Base-by-base conservation (phyloP, 2,888 invertebrate species). In the Chaitophorus viminalis region DNA sequence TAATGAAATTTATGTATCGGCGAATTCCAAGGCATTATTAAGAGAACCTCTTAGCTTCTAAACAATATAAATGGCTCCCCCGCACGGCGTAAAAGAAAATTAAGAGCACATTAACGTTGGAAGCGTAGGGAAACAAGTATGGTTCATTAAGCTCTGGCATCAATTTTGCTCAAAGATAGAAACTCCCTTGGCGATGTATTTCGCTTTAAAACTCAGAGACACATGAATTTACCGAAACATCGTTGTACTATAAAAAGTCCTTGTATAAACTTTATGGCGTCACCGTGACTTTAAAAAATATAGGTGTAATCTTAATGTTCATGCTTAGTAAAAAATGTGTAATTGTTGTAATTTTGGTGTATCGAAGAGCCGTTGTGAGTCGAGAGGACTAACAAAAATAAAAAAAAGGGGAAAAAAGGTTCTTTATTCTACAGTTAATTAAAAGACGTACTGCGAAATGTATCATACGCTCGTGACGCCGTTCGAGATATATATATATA, bases 141-240 rank as follows among this genome's bases (percentile, higher is more conserved):
- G 87, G 87, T 87, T 87, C 87, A 87, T 87, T 87, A 87, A 87
- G 87, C 65, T 74, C 74, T 74, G 87, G 87, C 81, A 87, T 87
- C 87, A 87, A 87, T 87, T 87, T 87, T 81, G 79, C 60, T 81
- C 79, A 78, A 87, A 81, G 79, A 87, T 74, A 74, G 79, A 79
- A n/a, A 65, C 87, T 87, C 87, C 87, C 87, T 39, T 18, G 87
- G 60, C 87, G 81, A 87, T 74, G 74, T 81, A 75, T 81, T 79
- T 81, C 39, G 87, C 78, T 78, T 86, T 86, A 79, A 60, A 87
- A 65, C 74, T 65, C 46, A 14, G 74, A 65, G 87, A 87, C 79
- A 87, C 79, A 54, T 72, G 87, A 39, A 87, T 81, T 39, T 65
- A 65, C 87, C 39, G 25, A 74, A 87, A 87, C 74, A 60, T 74